These are phyloP conservation scores for Synanthedon tipuliformis DNA, from an alignment of 2,888 invertebrate genomes.

Conservation along the genomic window DNA sequence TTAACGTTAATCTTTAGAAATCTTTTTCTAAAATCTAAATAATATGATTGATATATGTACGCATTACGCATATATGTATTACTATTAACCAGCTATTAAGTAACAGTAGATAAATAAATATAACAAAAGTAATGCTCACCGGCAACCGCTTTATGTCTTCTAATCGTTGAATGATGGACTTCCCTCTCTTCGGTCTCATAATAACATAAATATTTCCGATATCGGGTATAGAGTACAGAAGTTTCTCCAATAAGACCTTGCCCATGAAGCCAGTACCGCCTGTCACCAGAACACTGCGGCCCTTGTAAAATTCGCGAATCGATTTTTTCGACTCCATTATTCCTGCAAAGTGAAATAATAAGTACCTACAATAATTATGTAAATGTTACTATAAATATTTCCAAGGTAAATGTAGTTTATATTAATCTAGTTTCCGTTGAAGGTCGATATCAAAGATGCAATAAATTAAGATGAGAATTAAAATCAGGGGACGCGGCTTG, in stretches of 20 bases:
- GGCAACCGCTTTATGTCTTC: conserved; percentile 74
- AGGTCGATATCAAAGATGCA: too few species aligned
- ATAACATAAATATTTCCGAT: conserved; percentile 72
- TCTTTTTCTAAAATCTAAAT: too few species aligned
- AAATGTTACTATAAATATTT: too few species aligned
- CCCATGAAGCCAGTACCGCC: conserved; percentile 77
- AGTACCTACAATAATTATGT: too few species aligned
- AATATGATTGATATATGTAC: neutral
- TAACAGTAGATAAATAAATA: neutral
- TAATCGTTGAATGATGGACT: conserved; percentile 67
- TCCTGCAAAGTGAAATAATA: conserved; percentile 6
- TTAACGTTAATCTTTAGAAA: too few species aligned
- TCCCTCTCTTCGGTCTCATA: conserved; percentile 73
- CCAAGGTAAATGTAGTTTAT: too few species aligned
- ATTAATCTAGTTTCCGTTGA: too few species aligned
- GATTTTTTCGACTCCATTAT: conserved; percentile 52
- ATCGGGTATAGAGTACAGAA: conserved; percentile 72
- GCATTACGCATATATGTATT: neutral
- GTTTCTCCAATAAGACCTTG: conserved; percentile 72
- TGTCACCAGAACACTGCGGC: conserved; percentile 68
- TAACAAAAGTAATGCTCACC: conserved; percentile 36
- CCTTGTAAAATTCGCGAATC: conserved; percentile 71
- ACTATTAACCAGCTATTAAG: too few species aligned
- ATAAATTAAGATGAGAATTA: too few species aligned
- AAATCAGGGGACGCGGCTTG: too few species aligned